Base-by-base conservation (phyloP, 1,140 invertebrate genomes). In the Zaprionus vittiger region DNA sequence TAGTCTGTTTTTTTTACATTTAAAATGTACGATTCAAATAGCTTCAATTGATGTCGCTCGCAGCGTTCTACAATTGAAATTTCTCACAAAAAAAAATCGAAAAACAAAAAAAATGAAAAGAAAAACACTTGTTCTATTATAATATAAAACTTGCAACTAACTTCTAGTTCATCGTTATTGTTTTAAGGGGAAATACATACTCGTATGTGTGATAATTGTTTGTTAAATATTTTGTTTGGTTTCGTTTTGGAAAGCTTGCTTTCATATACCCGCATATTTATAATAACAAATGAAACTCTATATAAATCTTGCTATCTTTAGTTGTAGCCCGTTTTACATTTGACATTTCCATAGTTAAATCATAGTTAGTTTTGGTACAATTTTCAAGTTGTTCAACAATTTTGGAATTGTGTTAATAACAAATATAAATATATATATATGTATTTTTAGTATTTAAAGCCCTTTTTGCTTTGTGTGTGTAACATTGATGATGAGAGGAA, bases 401-500 rank as follows among this genome's bases (percentile, higher is more conserved):
- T 75, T 70, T n/a, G 14, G 14, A 75, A 75, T 75, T 75, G 60
- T 31, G 31, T 77, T 54, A 24, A 54, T 80, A 79, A 83, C 71
- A 83, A 83, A 80, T 71, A 44, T 57, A 24, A 14, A 52, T 52
- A 47, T 47, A 47, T 17, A 44, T n/a, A 17, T 47, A 52, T 52
- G 12, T 44, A 24, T 47, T 7, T 63, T 37, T 47, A 55, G 72
- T 80, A 41, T 38, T 81, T 73, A 68, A 81, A 77, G 78, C 65
- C 49, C 56, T 62, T 44, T 64, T 54, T 60, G 38, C 28, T 66
- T 52, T 62, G 66, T 44, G 60, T 59, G 31, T 65, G 22, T 79
- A 85, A 81, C 74, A 78, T 85, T 85, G 59, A 74, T 78, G 77
- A 75, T 74, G 77, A 75, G 77, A 89, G 84, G 85, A 89, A 89